phyloP scores from a whole-genome alignment of 1,140 invertebrate species.

The Drosophila suzukii region DNA sequence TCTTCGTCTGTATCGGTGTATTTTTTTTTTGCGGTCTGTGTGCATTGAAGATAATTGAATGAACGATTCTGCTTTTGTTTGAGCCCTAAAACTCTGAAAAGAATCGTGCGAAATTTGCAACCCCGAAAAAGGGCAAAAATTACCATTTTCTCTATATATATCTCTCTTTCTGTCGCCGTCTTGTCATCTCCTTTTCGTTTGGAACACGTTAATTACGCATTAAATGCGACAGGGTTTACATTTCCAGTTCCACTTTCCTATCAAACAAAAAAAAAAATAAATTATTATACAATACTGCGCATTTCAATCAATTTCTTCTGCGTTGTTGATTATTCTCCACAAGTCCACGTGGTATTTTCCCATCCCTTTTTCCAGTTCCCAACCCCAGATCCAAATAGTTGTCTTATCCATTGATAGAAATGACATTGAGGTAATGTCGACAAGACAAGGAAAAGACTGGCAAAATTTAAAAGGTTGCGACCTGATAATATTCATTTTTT shows the following conservation, averaged over 20 bases:
- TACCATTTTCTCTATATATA: background rate
- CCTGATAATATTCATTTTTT: too few species aligned
- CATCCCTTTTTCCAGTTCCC: background rate
- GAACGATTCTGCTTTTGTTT: conserved; percentile 41
- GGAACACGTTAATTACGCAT: conserved; percentile 67
- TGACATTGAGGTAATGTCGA: conserved; percentile 42
- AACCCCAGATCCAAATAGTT: conserved; percentile 22
- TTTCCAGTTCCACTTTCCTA: conserved; percentile 11
- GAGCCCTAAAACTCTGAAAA: conserved; percentile 9
- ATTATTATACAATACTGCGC: conserved; percentile 18
- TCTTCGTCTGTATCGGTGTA: background rate
- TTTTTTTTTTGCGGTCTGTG: conserved; percentile 6
- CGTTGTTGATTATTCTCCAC: conserved; percentile 3
- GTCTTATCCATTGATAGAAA: conserved; percentile 46
- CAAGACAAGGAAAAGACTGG: background rate
- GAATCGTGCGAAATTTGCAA: conserved; percentile 38
- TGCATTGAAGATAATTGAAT: conserved; percentile 64
- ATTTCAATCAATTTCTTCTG: conserved; percentile 39
- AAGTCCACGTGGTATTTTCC: conserved; percentile 7
- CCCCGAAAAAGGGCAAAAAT: conserved; percentile 31
- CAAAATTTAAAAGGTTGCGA: too few species aligned
- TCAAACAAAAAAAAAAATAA: background rate
- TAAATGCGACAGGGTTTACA: conserved; percentile 33
- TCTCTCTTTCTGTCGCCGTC: background rate
- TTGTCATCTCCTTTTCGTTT: conserved; percentile 9